Conservation (phyloP, 2,113 vertebrate species). For the Catharus fuscescens region DNA sequence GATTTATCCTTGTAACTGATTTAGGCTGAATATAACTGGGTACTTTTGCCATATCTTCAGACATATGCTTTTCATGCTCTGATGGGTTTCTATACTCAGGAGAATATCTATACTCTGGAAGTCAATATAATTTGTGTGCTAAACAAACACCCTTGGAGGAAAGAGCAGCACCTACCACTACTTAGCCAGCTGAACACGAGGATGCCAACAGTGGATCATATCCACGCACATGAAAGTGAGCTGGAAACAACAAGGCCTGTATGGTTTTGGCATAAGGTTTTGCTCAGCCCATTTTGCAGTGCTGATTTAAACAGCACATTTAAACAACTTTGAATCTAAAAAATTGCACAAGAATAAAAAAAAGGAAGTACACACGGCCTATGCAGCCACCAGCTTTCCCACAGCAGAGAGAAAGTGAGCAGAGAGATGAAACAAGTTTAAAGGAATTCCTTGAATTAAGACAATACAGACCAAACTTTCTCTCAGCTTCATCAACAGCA, state of each 20-base stretch:
- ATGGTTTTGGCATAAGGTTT: background rate
- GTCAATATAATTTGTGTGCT: background rate
- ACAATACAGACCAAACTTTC: background rate
- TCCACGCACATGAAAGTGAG: accelerated
- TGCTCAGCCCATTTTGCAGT: background rate
- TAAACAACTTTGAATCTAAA: background rate
- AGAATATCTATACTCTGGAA: background rate
- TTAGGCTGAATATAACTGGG: background rate
- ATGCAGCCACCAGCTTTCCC: background rate
- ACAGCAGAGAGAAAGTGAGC: background rate
- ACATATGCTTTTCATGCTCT: background rate
- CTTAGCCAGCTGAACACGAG: background rate
- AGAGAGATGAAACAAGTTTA: background rate
- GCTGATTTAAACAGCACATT: background rate
- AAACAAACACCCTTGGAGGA: background rate
- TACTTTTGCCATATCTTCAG: background rate
- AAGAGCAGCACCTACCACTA: background rate
- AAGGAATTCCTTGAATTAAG: background rate
- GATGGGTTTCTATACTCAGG: background rate
- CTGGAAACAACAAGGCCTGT: background rate
- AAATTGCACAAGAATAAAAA: background rate
- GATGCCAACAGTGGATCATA: background rate
- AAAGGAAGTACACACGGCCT: background rate
- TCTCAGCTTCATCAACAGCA: background rate
- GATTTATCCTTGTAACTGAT: background rate